Base-by-base conservation (phyloP, 2,888 invertebrate genomes). In the Entomobrya multifasciata region DNA sequence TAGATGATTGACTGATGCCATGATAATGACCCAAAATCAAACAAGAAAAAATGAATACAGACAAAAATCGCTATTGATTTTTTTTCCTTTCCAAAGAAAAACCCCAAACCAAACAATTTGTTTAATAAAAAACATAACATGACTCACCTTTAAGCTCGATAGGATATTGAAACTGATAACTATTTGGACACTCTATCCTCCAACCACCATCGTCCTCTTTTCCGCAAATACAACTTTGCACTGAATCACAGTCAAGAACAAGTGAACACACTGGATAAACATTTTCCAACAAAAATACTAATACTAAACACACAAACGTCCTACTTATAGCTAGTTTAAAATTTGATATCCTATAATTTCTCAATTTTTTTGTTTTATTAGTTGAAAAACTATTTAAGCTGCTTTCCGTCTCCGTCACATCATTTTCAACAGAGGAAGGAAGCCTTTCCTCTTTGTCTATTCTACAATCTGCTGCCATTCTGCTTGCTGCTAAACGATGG, bases 141-240 rank as follows among this genome's bases (percentile, higher is more conserved):
- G 49, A 49, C 49, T 49, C 49, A 90, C 90, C 88, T 87, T 82
- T 88, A 65, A 88, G 84, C 49, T 88, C 55, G 57, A 90, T 89
- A 1, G 88, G 88, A 85, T 86, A 89, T 15, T 27, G 10, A 8
- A 52, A 55, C 22, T 70, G 72, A 4, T 8, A 1, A 30, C 80
- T 77, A 55, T 80, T 88, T 1, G 90, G 90, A 67, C 90, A 90
- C 10, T 89, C 80, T 27, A 89, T 90, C 44, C 87, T 85, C 77
- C 84, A 89, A 5, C 62, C 87, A 0, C 72, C 79, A n/a, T 81
- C 78, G 25, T 82, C 86, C 8, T 44, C 84, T 20, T 65, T 86
- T 0, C 17, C 20, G 65, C 88, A 88, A 17, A 77, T 49, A 44
- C 88, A 88, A 36, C 70, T 67, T 77, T 89, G 49, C 41, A 89